Percentiles rank a stretch among this genome's conserved stretches.
phyloP scores from a whole-genome alignment of 92 coral and sea anemone species.

The Bergia sp. region DNA sequence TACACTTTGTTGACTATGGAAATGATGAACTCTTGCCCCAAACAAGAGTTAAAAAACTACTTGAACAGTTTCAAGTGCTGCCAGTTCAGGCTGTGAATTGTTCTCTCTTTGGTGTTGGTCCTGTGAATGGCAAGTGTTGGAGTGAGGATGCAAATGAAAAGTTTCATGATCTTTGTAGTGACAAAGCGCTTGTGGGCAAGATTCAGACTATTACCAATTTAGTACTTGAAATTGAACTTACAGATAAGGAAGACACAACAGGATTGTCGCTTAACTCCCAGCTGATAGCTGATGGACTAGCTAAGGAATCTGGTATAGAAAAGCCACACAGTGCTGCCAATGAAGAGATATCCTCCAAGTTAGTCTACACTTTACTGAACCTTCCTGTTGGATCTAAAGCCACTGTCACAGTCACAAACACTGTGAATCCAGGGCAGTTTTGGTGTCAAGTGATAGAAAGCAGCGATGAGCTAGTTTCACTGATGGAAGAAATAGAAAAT shows the following conservation, averaged over 20 bases:
- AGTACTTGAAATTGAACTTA: slow-evolving; percentile 26
- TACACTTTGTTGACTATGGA: slow-evolving; percentile 84
- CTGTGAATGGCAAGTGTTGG: slow-evolving; percentile 55
- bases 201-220: background rate
- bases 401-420: slow-evolving; percentile 62
- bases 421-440: slow-evolving; percentile 69
- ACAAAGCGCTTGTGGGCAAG: slow-evolving; percentile 36
- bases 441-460: slow-evolving; percentile 67
- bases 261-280: slow-evolving; percentile 22
- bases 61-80: slow-evolving; percentile 60
- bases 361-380: background rate
- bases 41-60: slow-evolving; percentile 61
- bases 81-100: slow-evolving; percentile 78
- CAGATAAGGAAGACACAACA: slow-evolving; percentile 29
- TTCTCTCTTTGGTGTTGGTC: slow-evolving; percentile 55
- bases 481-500: slow-evolving; percentile 56
- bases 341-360: background rate
- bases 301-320: background rate
- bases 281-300: slow-evolving; percentile 16
- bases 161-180: slow-evolving; percentile 60
- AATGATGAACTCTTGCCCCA: slow-evolving; percentile 62
- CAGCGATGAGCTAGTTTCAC: slow-evolving; percentile 35
- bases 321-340: background rate
- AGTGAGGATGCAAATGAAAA: slow-evolving; percentile 40
- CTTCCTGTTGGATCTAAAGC: slow-evolving; percentile 6